Evolutionary conservation across 2,888 invertebrate genomes (phyloP).

Genomic region (Synergus japonicus): DNA sequence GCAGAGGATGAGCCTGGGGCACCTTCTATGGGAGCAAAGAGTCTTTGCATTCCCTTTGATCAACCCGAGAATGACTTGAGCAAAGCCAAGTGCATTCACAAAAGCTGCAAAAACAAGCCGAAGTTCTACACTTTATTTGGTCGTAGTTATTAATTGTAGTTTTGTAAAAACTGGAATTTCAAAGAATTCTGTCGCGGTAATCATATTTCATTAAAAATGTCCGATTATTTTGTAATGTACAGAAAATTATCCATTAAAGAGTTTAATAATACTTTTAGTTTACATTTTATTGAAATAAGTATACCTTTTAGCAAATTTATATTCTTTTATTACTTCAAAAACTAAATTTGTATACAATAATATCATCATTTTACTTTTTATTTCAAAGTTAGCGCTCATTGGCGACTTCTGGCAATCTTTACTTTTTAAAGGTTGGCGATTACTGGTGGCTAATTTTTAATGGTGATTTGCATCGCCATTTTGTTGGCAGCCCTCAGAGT

Average conservation of each 20-base stretch:
- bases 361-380: too few relatives aligned
- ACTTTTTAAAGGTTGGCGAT: too few relatives aligned
- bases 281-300: too few relatives aligned
- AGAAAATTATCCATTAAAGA: not conserved
- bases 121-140: conserved; percentile 95
- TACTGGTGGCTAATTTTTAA: too few relatives aligned
- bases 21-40: conserved; percentile 99
- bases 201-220: not conserved
- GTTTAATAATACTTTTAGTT: not conserved
- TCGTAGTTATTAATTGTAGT: conserved; percentile 89
- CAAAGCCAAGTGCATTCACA: conserved; percentile 90
- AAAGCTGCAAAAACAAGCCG: conserved; percentile 88
- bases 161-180: not conserved
- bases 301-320: too few relatives aligned
- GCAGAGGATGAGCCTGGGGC: conserved; percentile 86
- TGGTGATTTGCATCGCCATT: too few relatives aligned
- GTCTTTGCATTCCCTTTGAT: conserved; percentile 97
- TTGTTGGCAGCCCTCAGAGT: too few relatives aligned
- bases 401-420: too few relatives aligned
- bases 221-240: conserved; percentile 11
- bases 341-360: too few relatives aligned
- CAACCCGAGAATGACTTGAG: conserved; percentile 82
- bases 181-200: not conserved
- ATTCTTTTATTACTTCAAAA: too few relatives aligned
- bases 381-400: too few relatives aligned